Percentiles rank a stretch among this genome's conserved stretches.
phyloP scores from a whole-genome alignment of 35 echinoderm and acorn worm species.

The Ophiothrix spiculata region DNA sequence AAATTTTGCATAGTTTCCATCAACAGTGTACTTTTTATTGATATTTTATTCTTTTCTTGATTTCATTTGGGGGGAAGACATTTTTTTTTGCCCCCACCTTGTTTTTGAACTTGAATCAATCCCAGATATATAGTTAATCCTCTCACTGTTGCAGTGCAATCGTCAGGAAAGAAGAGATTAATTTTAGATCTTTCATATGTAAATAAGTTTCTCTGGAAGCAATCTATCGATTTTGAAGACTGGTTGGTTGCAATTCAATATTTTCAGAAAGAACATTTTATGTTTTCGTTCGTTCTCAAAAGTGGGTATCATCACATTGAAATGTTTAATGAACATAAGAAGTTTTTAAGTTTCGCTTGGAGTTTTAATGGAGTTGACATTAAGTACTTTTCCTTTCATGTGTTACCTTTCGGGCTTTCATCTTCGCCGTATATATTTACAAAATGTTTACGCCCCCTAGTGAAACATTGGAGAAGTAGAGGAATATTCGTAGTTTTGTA shows the following conservation, averaged over 20 bases:
- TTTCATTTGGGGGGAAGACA: too few relatives aligned
- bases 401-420: constrained; percentile 35
- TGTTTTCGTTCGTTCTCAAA: constrained; percentile 43
- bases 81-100: too few relatives aligned
- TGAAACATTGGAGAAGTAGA: constrained; percentile 29
- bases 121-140: constrained; percentile 28
- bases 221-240: constrained; percentile 25
- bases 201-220: constrained; percentile 40
- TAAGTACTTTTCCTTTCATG: constrained; percentile 38
- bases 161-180: constrained; percentile 40
- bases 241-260: constrained; percentile 2
- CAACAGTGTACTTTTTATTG: too few relatives aligned
- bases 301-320: constrained; percentile 49
- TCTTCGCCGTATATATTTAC: constrained; percentile 43
- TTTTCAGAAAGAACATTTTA: constrained; percentile 38
- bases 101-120: too few relatives aligned
- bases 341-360: constrained; percentile 48
- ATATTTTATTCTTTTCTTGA: too few relatives aligned
- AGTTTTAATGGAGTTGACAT: constrained; percentile 13
- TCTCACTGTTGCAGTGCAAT: constrained; percentile 28
- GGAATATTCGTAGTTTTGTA: constrained; percentile 43
- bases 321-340: constrained; percentile 20
- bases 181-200: constrained; percentile 45
- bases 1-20: too few relatives aligned
- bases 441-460: constrained; percentile 21